Evolutionary conservation across 2,888 invertebrate genomes (phyloP).

Genomic region (Trissoscelio sp.): DNA sequence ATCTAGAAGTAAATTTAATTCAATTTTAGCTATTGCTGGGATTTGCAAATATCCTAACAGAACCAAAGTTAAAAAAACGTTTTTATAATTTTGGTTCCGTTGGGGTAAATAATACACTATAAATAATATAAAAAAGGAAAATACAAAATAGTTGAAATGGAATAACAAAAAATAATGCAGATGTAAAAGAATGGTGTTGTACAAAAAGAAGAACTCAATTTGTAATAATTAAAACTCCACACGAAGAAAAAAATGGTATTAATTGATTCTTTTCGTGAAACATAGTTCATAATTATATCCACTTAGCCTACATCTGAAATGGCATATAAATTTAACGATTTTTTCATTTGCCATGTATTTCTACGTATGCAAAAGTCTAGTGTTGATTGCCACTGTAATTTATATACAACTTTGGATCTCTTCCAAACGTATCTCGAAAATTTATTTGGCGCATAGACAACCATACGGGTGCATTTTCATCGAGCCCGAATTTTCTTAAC

Average conservation of each 20-base stretch:
- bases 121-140: too few species aligned
- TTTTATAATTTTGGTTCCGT: too few species aligned
- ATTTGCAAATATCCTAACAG: too few species aligned
- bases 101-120: too few species aligned
- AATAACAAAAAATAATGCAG: too few species aligned
- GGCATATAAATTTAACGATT: conserved; percentile 32
- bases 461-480: conserved; percentile 49
- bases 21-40: too few species aligned
- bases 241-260: background rate
- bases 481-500: conserved; percentile 36
- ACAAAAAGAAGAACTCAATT: too few species aligned
- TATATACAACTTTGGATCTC: conserved; percentile 58
- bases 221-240: too few species aligned
- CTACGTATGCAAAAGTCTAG: conserved; percentile 51
- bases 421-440: conserved; percentile 52
- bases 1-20: too few species aligned
- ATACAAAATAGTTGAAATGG: too few species aligned
- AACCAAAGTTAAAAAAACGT: too few species aligned
- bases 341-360: conserved; percentile 16
- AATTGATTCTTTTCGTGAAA: background rate
- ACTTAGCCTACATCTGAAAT: conserved; percentile 44
- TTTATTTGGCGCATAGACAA: conserved; percentile 43
- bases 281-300: conserved; percentile 33
- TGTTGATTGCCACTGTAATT: conserved; percentile 64
- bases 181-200: too few species aligned